A percentile compares a stretch with the other conserved stretches of the same genome.
These are phyloP conservation scores for Boleophthalmus pectinirostris DNA, from an alignment of 2,113 vertebrate genomes.

Conservation along the genomic window DNA sequence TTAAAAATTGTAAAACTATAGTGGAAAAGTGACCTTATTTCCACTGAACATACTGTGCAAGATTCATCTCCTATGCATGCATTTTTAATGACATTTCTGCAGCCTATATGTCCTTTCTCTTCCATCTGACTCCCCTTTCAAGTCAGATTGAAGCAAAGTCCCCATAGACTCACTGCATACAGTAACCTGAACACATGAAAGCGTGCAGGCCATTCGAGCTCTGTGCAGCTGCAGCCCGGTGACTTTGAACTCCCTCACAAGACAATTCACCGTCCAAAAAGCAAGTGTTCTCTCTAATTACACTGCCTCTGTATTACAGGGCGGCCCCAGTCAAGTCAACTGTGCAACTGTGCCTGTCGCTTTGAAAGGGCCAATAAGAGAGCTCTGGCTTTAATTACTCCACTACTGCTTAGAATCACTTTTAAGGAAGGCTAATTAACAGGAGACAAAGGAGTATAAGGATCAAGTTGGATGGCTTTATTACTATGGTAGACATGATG, in stretches of 20 bases:
- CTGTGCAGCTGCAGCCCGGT: constrained; percentile 50
- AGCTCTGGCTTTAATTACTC: constrained; percentile 41
- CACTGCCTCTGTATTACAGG: constrained; percentile 65
- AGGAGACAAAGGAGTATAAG: constrained; percentile 12
- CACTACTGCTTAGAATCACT: constrained; percentile 29
- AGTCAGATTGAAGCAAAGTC: neutral
- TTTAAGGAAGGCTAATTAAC: constrained; percentile 44
- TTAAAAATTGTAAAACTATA: too few relatives aligned
- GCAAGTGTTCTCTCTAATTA: constrained; percentile 69
- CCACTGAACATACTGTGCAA: neutral
- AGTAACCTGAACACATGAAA: constrained; percentile 35
- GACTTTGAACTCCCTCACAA: constrained; percentile 72
- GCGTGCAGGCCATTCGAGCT: constrained; percentile 26
- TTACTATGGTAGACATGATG: neutral
- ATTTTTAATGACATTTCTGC: neutral
- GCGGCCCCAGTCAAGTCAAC: constrained; percentile 43
- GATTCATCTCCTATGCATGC: neutral
- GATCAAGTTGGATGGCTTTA: constrained; percentile 10
- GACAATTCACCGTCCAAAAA: constrained; percentile 72
- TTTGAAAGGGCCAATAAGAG: constrained; percentile 52
- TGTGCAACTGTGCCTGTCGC: constrained; percentile 43
- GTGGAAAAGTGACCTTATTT: too few relatives aligned
- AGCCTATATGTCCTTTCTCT: neutral
- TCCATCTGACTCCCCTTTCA: neutral
- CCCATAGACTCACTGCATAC: constrained; percentile 13